A percentile compares a stretch with the other conserved stretches of the same genome.
These are phyloP conservation scores for Coenonympha glycerion DNA, from an alignment of 2,888 invertebrate species.

Conservation along the genomic window DNA sequence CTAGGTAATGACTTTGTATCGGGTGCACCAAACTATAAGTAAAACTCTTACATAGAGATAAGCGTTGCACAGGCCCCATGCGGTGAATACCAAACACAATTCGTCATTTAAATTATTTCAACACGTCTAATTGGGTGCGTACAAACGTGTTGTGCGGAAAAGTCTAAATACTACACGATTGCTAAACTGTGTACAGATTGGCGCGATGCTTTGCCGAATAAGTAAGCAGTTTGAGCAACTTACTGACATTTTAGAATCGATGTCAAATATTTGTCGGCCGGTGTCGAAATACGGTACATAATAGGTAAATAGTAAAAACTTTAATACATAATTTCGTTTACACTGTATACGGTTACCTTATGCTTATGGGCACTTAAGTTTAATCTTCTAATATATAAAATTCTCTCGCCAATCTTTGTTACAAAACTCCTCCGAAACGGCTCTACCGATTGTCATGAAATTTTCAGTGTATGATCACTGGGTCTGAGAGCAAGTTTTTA, in stretches of 20 bases:
- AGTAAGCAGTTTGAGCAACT: constrained; percentile 39
- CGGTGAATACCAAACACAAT: constrained; percentile 14
- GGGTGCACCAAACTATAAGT: background rate
- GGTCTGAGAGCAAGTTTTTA: too few relatives aligned
- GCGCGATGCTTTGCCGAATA: constrained; percentile 41
- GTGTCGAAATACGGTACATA: constrained; percentile 31
- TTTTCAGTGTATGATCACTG: too few relatives aligned
- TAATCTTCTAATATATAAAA: too few relatives aligned
- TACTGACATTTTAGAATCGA: constrained; percentile 31
- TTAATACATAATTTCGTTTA: background rate
- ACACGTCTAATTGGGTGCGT: constrained; percentile 23
- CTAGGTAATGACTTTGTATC: background rate
- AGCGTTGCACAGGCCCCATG: constrained; percentile 1
- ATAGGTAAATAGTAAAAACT: background rate
- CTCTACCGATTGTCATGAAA: too few relatives aligned
- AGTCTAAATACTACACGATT: constrained; percentile 26
- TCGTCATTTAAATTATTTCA: constrained; percentile 22
- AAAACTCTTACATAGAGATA: background rate
- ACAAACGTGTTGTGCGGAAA: constrained; percentile 24
- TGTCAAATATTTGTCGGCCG: constrained; percentile 42
- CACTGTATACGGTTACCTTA: background rate
- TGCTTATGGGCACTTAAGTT: too few relatives aligned
- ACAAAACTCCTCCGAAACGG: too few relatives aligned
- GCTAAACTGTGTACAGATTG: constrained; percentile 24
- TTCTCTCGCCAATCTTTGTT: too few relatives aligned